Base-by-base conservation (phyloP, 2,797 vertebrate genomes). In the Eulemur coronatus region DNA sequence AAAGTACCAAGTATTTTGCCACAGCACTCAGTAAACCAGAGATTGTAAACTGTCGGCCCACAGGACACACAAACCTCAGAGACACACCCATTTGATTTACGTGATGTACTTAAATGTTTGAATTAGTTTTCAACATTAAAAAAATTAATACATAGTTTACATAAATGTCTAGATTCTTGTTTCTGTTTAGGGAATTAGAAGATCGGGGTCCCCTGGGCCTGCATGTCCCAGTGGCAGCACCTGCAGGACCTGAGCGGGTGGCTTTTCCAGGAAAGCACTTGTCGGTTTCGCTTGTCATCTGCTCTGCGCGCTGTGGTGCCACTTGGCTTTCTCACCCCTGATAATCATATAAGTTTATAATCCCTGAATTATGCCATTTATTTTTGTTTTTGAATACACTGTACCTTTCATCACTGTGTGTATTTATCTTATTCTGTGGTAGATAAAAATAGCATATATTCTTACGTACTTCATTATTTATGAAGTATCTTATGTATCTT, bases 71-170 rank as follows among this genome's bases (percentile, higher is more conserved):
- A 41, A 33, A 2, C 38, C 30, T 78, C 38, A 65, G 80, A 89
- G 65, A 52, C 63, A 10, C 73, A 67, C 55, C 2, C 81, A 0
- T 92, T 52, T 93, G 63, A 61, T 82, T 80, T 92, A 46, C 6
- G 48, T 4, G 22, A 52, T 65, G 7, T 94, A 79, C 57, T 67
- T 67, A 70, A 84, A 72, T 46, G 52, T 96, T 76, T 59, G 20
- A 80, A 63, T 93, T 95, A 80, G 38, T 57, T 97, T 96, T 11
- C 4, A 96, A 12, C 2, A 50, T 57, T 88, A 75, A 76, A 59
- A 95, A 79, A 63, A 59, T 69, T 69, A 35, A 69, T 69, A 69
- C 20, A 24, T 38, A 30, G n/a, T 55, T 92, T 69, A n/a, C 33
- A 46, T 57, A 67, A 65, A 73, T 14, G 52, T 46, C 24, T 35